Conservation (phyloP, 2,888 invertebrate species). For the Tenodera sinensis region DNA sequence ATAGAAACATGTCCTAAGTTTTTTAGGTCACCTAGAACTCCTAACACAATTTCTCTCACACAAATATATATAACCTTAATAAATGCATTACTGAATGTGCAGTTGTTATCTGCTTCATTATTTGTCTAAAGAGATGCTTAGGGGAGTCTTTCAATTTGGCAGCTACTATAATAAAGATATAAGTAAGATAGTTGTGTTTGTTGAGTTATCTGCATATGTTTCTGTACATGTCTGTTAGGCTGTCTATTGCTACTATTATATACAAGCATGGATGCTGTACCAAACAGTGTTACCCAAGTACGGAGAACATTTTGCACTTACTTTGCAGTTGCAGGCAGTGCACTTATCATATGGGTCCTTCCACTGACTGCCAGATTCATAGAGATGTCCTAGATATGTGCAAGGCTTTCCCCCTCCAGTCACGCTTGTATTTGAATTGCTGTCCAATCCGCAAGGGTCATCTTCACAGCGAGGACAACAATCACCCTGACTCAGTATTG, state of each 20-base stretch:
- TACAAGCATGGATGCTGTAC: background rate
- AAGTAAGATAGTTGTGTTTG: background rate
- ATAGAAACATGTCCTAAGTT: too few species aligned
- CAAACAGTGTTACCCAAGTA: background rate
- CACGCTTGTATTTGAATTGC: constrained; percentile 36
- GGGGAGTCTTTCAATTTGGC: too few species aligned
- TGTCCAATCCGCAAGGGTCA: constrained; percentile 45
- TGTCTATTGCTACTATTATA: background rate
- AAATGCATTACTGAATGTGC: too few species aligned
- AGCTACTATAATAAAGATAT: too few species aligned
- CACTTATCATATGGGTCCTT: constrained; percentile 60
- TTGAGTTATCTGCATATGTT: background rate
- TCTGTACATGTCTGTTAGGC: background rate
- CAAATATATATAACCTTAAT: too few species aligned
- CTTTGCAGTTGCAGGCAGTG: constrained; percentile 72
- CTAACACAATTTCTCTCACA: too few species aligned
- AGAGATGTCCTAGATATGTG: constrained; percentile 57
- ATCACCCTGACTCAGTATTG: constrained; percentile 60
- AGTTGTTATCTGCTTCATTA: too few species aligned
- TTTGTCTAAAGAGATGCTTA: too few species aligned
- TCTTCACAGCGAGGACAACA: constrained; percentile 70
- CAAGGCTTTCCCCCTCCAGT: constrained; percentile 54
- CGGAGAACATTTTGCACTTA: constrained; percentile 49
- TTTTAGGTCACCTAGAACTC: too few species aligned
- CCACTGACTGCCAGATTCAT: constrained; percentile 58